Evolutionary conservation across 1,140 invertebrate species (phyloP), one percentile per base, ranked within the genome.

Genomic region (Drosophila ironensis): DNA sequence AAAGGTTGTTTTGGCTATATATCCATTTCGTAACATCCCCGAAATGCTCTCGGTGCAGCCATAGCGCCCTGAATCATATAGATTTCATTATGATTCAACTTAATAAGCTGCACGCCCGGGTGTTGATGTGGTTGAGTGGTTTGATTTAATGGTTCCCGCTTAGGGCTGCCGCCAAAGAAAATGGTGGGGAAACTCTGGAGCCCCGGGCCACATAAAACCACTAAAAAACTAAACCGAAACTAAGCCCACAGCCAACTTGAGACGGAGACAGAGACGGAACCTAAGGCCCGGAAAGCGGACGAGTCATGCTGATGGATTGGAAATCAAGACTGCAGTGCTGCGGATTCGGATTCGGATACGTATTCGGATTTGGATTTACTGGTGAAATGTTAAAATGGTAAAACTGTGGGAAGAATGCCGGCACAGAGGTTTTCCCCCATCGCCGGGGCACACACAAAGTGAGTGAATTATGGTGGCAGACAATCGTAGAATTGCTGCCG

Each of bases 81-180:
- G 73, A 66, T 71, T 76, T 52, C 59, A 64, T 71, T 76, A 76
- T 72, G 48, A 72, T 75, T 70, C 44, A 54, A 61, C 64, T 75
- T 75, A 70, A 75, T 70, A 75, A 75, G 72, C 54, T 40, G 67
- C 60, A 64, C 63, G 66, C 33, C 59, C 44, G 60, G 47, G 51
- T 74, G 52, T 64, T 59, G 57, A 68, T 78, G 64, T 80, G 75
- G 54, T 78, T 78, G 63, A 78, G 75, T 78, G 75, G 75, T 45
- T 80, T 44, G 69, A 68, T 73, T 63, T 78, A 80, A 78, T 78
- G 74, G 54, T 38, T 28, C 51, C 19, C 67, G 28, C 54, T 74
- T 68, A 63, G 67, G 67, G 64, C 53, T 44, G 51, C 27, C 20
- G 25, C 11, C 37, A 8, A 12, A 24, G 35, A 64, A 19, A 66